Conservation (phyloP, 2,797 vertebrate genomes). For the Podargus strigoides region DNA sequence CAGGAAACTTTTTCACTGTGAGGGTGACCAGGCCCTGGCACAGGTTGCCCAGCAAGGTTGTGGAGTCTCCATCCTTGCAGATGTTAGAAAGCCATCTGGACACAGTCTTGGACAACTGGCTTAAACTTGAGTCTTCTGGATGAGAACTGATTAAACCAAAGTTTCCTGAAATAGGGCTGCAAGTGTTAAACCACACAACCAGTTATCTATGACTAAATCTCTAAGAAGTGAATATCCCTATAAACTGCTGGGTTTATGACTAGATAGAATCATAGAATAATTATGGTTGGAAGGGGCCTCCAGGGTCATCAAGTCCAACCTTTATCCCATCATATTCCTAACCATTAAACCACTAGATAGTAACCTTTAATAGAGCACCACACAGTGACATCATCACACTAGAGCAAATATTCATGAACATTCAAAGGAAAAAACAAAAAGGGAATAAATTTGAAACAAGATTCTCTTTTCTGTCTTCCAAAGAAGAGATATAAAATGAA, state of each 20-base stretch:
- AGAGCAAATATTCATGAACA: background rate
- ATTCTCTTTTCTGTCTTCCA: background rate
- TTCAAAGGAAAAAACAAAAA: background rate
- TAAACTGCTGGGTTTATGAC: background rate
- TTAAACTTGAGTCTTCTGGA: background rate
- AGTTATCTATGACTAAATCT: background rate
- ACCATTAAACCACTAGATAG: too few relatives aligned
- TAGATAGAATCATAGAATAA: too few relatives aligned
- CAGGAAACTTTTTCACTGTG: background rate
- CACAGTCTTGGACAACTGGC: background rate
- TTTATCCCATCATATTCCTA: too few relatives aligned
- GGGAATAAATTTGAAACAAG: background rate
- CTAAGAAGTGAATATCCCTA: background rate
- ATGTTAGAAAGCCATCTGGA: background rate
- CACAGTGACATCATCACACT: background rate
- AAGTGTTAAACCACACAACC: background rate
- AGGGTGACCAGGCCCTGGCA: too few relatives aligned
- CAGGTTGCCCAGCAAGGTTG: background rate
- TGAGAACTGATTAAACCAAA: background rate
- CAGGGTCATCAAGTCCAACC: too few relatives aligned
- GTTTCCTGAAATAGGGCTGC: background rate
- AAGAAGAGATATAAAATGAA: background rate
- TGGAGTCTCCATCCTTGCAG: background rate
- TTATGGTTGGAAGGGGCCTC: too few relatives aligned
- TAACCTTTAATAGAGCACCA: background rate